These are phyloP conservation scores for Drosophila pruinosa DNA, from an alignment of 1,140 invertebrate species.

Conservation along the genomic window DNA sequence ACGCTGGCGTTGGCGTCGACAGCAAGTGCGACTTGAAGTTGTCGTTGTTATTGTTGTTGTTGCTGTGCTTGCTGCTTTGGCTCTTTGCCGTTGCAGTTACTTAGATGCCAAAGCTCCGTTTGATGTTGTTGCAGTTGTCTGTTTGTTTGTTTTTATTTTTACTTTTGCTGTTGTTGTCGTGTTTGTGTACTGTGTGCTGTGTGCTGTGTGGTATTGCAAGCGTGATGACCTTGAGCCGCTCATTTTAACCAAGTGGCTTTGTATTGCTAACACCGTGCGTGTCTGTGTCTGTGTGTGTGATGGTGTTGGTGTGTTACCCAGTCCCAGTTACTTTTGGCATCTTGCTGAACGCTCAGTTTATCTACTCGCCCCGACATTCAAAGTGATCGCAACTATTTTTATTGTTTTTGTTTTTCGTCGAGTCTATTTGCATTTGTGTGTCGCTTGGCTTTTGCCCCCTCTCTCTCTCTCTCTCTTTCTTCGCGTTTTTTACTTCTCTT, in stretches of 20 bases:
- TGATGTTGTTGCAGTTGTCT: conserved; percentile 11
- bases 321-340: conserved; percentile 76
- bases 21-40: conserved; percentile 60
- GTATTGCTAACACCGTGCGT: conserved; percentile 34
- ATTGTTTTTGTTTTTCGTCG: conserved; percentile 1
- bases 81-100: conserved; percentile 56
- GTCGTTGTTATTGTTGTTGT: conserved; percentile 25
- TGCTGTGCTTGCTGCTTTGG: conserved; percentile 29
- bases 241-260: conserved; percentile 73
- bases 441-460: neutral
- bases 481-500: conserved; percentile 24
- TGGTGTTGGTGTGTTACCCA: conserved; percentile 45
- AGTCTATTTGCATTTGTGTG: conserved; percentile 11
- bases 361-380: conserved; percentile 32
- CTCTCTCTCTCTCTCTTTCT: conserved; percentile 1
- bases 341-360: conserved; percentile 32
- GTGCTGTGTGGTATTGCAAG: conserved; percentile 66
- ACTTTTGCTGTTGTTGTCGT: conserved; percentile 5
- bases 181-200: conserved; percentile 20
- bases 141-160: conserved; percentile 4
- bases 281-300: conserved; percentile 14
- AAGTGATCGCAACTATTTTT: conserved; percentile 34
- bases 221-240: conserved; percentile 80
- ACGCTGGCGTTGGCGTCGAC: conserved; percentile 23
- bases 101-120: conserved; percentile 51